Base-by-base conservation (phyloP, 2,888 invertebrate genomes). In the Chydorus sphaericus region DNA sequence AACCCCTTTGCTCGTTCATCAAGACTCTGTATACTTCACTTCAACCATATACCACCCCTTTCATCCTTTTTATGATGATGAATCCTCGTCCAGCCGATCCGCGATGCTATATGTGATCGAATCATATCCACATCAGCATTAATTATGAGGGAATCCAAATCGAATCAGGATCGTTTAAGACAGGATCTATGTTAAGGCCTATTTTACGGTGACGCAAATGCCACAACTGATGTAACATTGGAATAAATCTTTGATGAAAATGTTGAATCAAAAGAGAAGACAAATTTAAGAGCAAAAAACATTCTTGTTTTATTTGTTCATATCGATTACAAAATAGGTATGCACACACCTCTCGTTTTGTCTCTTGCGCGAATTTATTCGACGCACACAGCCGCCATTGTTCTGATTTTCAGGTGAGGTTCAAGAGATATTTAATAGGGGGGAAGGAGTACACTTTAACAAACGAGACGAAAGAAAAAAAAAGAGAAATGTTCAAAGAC, bases 321-420 rank as follows among this genome's bases (percentile, higher is more conserved):
- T 50, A 36, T 52, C 52, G 33, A 52, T 52, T 52, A 52, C 52
- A 52, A 52, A 52, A 52, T 52, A 52, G 52, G 10, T 52, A 50
- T 30, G 31, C 50, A 50, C 50, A 30, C 50, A 28, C 30, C 50
- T 48, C 49, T 26, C 16, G 8, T n/a, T 1, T n/a, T 30, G 18
- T 14, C 16, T 30, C 29, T 26, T 44, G 44, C 28, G 44, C 28
- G 20, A 14, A n/a, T 44, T 44, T 10, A 6, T 44, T 28, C 33
- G 44, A 23, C 26, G 23, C 44, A 16, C 39, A 16, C 16, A 44
- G 26, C 44, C 44, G 23, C 44, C 44, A 44, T 10, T 33, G 11
- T 8, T 33, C 14, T 8, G 14, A 26, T 26, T 6, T 3, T 26
- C 23, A 38, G n/a, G n/a, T 18, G 20, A 14, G 14, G 20, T 8